Evolutionary conservation across 2,113 vertebrate species (phyloP).

Genomic region (Lophius piscatorius): DNA sequence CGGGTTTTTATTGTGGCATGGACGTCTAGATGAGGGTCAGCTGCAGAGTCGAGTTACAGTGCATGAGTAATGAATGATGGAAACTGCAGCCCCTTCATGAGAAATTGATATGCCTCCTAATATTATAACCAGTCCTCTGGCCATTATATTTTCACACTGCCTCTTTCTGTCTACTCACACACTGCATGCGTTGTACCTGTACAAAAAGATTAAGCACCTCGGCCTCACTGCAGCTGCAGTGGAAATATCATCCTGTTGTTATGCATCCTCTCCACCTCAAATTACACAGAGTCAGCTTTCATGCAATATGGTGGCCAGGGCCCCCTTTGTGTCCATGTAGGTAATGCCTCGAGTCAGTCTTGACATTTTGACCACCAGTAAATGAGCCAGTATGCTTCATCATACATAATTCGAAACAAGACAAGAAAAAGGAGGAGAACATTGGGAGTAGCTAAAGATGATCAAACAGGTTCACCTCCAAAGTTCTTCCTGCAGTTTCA

Average conservation of each 20-base stretch:
- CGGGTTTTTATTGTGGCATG: conserved; percentile 57
- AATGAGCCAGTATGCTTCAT: too few relatives aligned
- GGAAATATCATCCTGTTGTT: conserved; percentile 33
- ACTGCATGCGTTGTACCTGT: conserved; percentile 18
- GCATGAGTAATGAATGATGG: conserved; percentile 55
- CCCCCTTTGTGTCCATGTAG: conserved; percentile 39
- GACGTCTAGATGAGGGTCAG: conserved; percentile 61
- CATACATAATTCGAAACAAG: neutral
- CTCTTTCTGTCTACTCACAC: conserved; percentile 43
- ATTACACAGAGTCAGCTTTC: conserved; percentile 61
- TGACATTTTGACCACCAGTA: conserved; percentile 5
- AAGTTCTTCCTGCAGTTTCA: neutral
- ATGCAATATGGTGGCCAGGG: conserved; percentile 29
- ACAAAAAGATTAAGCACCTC: conserved; percentile 29
- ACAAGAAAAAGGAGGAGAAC: neutral
- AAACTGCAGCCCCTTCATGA: conserved; percentile 69
- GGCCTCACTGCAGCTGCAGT: conserved; percentile 8
- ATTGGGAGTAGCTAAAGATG: conserved; percentile 1
- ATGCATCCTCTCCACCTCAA: conserved; percentile 44
- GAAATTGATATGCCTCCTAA: conserved; percentile 59
- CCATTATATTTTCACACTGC: conserved; percentile 25
- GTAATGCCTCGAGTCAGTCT: neutral
- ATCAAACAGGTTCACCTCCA: neutral
- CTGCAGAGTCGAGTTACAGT: conserved; percentile 56
- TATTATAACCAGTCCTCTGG: conserved; percentile 51